A percentile compares a stretch with the other conserved stretches of the same genome.
Evolutionary conservation across 2,797 vertebrate genomes (phyloP).

Genomic region (Oreortyx pictus): DNA sequence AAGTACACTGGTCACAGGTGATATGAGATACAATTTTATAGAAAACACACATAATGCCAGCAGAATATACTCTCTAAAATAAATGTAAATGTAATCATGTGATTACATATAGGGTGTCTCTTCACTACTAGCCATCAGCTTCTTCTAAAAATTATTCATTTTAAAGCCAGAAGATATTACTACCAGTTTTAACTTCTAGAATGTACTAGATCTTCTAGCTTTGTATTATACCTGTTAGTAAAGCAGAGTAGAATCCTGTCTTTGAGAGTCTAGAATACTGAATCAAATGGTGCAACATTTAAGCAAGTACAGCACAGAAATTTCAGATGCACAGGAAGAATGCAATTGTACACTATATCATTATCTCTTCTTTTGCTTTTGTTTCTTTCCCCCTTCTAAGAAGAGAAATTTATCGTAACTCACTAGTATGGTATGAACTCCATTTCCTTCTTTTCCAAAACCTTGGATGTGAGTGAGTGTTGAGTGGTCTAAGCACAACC

Average conservation of each 20-base stretch:
- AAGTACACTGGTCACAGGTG: neutral
- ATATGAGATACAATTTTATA: neutral
- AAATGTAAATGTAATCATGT: neutral
- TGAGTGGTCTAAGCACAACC: rapidly evolving
- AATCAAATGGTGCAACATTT: neutral
- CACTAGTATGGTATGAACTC: neutral
- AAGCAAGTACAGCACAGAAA: neutral
- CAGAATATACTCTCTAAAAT: neutral
- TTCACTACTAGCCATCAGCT: neutral
- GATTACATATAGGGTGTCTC: neutral
- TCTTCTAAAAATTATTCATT: neutral
- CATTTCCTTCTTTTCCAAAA: neutral
- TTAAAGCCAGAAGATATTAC: neutral
- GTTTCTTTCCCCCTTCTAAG: neutral
- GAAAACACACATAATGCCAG: neutral
- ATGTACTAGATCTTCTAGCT: neutral
- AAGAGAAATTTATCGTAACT: neutral
- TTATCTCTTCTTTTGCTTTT: neutral
- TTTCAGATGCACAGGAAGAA: neutral
- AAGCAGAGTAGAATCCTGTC: neutral
- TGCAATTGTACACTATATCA: neutral
- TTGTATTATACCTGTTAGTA: neutral
- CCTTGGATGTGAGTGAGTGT: neutral
- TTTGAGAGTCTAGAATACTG: neutral
- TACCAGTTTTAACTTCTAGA: neutral